Evolutionary conservation across 2,888 invertebrate species (phyloP), one percentile per base, ranked within the genome.

Genomic region (Hirudinaria manillensis): DNA sequence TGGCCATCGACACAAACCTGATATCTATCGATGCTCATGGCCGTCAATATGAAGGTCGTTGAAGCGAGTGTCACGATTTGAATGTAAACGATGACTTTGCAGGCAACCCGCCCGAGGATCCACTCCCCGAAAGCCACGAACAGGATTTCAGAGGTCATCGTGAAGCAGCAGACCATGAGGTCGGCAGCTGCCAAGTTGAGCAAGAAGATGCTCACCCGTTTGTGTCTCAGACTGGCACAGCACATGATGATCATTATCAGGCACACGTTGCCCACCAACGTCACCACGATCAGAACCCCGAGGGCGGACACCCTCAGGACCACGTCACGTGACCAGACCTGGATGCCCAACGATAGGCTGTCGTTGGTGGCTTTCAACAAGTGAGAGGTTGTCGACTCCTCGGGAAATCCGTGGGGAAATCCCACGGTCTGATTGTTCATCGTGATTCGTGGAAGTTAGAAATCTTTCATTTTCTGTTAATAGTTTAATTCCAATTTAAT

Each of bases 21-120:
- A 77, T 84, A 86, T 19, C 86, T 79, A 77, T 86, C 86, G 74
- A 85, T 83, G 75, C 84, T 85, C 86, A 86, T 86, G 19, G 84
- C 85, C 4, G 85, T 83, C 36, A 86, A 80, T 13, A 86, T 82
- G 79, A 85, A 86, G 0, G 85, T 85, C 0, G 86, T 84, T 45
- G 84, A 83, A 4, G 85, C 84, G 56, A 86, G 78, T 0, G 85
- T 85, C 16, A 86, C 84, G 3, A 84, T 84, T 81, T 86, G 86
- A 7, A 83, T 81, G 77, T 86, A 86, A 36, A 85, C 83, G 45
- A 83, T 81, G 21, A 85, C 77, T 79, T 86, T 86, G 80, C 86
- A 86, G 32, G 84, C 81, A 13, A 81, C 81, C 1, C 83, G 82
- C 0, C 86, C 86, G 21, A 86, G 80, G 13, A 85, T 83, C 86